Conservation (phyloP, 2,797 vertebrate genomes). For the Centroberyx gerrardi region DNA sequence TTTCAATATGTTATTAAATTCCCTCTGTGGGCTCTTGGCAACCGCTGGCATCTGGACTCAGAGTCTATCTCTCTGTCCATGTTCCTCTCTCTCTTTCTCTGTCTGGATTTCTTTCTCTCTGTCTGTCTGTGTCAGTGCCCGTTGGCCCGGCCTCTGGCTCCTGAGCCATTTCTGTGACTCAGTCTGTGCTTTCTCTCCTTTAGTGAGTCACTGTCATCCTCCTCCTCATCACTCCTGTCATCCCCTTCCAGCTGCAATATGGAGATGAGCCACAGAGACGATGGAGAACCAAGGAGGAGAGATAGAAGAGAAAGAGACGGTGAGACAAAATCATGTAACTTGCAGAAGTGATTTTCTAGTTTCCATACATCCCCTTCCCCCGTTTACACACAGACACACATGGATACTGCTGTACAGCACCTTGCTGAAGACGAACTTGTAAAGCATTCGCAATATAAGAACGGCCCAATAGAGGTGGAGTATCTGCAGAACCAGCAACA, state of each 20-base stretch:
- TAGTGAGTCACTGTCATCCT: conserved; percentile 72
- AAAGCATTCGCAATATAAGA: conserved; percentile 89
- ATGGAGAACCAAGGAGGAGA: neutral
- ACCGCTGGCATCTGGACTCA: conserved; percentile 6
- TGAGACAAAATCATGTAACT: neutral
- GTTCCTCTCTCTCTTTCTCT: neutral
- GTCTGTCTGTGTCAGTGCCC: conserved; percentile 67
- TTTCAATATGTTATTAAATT: neutral
- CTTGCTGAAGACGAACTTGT: conserved; percentile 86
- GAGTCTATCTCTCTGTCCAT: conserved; percentile 7
- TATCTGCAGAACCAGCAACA: conserved; percentile 87
- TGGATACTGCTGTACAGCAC: conserved; percentile 70
- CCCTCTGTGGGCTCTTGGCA: neutral
- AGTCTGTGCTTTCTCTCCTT: conserved; percentile 67
- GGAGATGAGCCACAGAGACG: conserved; percentile 19
- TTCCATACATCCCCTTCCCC: neutral
- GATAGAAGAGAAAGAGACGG: neutral
- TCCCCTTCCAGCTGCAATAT: conserved; percentile 80
- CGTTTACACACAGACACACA: conserved; percentile 36
- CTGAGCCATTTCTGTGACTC: conserved; percentile 66
- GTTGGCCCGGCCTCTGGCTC: conserved; percentile 66
- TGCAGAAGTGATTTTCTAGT: neutral
- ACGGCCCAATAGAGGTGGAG: conserved; percentile 93
- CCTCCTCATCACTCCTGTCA: conserved; percentile 84
- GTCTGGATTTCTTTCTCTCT: neutral